Base-by-base conservation (phyloP, 1,140 invertebrate species). In the Vanessa atalanta region DNA sequence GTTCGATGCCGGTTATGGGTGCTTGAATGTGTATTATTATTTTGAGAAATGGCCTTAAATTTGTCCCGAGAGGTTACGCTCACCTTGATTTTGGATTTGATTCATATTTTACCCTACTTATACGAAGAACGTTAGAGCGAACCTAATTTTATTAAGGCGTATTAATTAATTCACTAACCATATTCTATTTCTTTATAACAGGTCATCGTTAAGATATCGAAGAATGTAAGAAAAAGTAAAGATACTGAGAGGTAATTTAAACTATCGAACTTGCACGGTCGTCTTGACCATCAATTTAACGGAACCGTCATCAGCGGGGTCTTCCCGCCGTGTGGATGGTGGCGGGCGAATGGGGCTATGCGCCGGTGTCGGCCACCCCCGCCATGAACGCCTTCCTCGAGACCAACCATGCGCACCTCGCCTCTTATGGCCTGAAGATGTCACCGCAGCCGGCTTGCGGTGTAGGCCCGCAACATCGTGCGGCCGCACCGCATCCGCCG, bases 331-430 rank as follows among this genome's bases (percentile, higher is more conserved):
- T 86, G 89, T 91, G 91, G 90, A 90, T 91, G 89, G 88, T 91
- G 88, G 88, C 89, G 86, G 87, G 89, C 88, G 88, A 93, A 83
- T 91, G 90, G 88, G 88, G 89, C 87, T 92, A 89, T 89, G 88
- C 88, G 86, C 87, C 88, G 89, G 84, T 87, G 80, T 69, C 88
- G 84, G 87, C 87, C 82, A 82, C 86, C 80, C 87, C 89, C 85
- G 96, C 95, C 94, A 95, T 97, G 94, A 97, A 96, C 88, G 96
- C 96, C 23, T 97, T 97, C 84, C 95, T 97, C 93, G 96, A 97
- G 83, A 94, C 93, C 77, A 88, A 94, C 77, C 93, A 95, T 91
- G 88, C 94, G 65, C 95, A 96, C 88, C 94, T 96, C 85, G 95
- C 95, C 50, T 93, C 94, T 23, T 96, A 95, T 86, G 95, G 95